A percentile compares a stretch with the other conserved stretches of the same genome.
Evolutionary conservation across 2,888 invertebrate genomes (phyloP).

Genomic region (Punctoribates punctum): DNA sequence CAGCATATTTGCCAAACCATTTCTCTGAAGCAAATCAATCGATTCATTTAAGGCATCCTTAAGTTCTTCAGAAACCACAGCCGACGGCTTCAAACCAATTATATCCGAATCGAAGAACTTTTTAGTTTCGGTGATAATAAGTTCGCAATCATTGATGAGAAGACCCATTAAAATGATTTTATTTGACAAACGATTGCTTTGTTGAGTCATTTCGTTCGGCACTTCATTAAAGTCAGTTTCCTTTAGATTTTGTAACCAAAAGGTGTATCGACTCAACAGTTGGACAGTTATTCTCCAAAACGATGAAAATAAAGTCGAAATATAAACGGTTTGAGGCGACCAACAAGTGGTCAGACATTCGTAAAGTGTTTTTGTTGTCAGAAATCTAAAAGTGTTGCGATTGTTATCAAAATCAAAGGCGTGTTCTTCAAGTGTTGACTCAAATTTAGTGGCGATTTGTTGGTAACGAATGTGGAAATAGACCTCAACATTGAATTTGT

Average conservation of each 20-base stretch:
- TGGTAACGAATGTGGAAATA: constrained; percentile 94
- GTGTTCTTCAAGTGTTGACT: constrained; percentile 54
- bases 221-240: constrained; percentile 4
- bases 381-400: constrained; percentile 48
- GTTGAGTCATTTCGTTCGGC: neutral
- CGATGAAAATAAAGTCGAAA: constrained; percentile 67
- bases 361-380: constrained; percentile 58
- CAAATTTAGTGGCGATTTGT: constrained; percentile 74
- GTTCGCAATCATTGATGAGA: constrained; percentile 29
- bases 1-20: constrained; percentile 36
- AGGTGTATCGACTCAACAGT: constrained; percentile 71
- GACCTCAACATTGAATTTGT: constrained; percentile 90
- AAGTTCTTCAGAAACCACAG: constrained; percentile 8
- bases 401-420: neutral
- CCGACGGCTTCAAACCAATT: neutral
- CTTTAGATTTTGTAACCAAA: constrained; percentile 60
- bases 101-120: constrained; percentile 20
- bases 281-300: constrained; percentile 87
- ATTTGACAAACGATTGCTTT: neutral
- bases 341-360: constrained; percentile 65
- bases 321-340: constrained; percentile 57
- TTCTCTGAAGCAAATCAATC: neutral
- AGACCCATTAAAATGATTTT: constrained; percentile 20
- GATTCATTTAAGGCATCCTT: constrained; percentile 23
- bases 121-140: neutral